These are phyloP conservation scores for Neogobius melanostomus DNA, from an alignment of 2,113 vertebrate species.

Conservation along the genomic window DNA sequence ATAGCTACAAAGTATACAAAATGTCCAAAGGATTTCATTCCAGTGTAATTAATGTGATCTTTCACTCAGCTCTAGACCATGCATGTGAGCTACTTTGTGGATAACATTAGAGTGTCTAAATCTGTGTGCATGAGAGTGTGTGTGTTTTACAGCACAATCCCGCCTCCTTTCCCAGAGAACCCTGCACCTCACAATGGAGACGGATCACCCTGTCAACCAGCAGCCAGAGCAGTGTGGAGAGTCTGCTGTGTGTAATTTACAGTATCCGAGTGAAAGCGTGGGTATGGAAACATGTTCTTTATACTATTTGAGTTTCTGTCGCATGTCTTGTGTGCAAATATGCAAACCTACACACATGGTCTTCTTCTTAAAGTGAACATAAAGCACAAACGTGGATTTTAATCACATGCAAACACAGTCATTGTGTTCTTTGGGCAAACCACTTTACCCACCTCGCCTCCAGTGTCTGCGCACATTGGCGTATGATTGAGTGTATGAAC, in stretches of 20 bases:
- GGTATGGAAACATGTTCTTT: neutral
- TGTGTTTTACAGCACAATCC: conserved; percentile 18
- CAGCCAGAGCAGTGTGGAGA: conserved; percentile 29
- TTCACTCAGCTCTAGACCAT: conserved; percentile 7
- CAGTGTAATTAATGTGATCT: conserved; percentile 11
- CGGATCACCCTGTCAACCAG: conserved; percentile 60
- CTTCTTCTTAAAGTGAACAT: too few species aligned
- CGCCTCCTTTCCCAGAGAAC: conserved; percentile 31
- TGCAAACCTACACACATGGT: neutral
- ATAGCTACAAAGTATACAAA: too few species aligned
- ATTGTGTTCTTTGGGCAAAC: too few species aligned
- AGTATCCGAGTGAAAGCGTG: conserved; percentile 7
- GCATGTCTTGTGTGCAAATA: neutral
- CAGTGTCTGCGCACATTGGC: too few species aligned
- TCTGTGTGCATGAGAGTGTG: conserved; percentile 11
- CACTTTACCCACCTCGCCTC: too few species aligned
- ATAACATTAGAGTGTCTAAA: neutral
- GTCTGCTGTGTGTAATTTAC: conserved; percentile 37
- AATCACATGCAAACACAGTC: neutral
- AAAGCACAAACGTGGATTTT: neutral
- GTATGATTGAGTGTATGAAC: too few species aligned
- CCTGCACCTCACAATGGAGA: conserved; percentile 48
- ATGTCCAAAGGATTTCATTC: too few species aligned
- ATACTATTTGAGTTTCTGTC: conserved; percentile 4
- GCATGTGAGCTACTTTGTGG: neutral